phyloP scores from a whole-genome alignment of 2,888 invertebrate species.

The Microlaimidae sp. region DNA sequence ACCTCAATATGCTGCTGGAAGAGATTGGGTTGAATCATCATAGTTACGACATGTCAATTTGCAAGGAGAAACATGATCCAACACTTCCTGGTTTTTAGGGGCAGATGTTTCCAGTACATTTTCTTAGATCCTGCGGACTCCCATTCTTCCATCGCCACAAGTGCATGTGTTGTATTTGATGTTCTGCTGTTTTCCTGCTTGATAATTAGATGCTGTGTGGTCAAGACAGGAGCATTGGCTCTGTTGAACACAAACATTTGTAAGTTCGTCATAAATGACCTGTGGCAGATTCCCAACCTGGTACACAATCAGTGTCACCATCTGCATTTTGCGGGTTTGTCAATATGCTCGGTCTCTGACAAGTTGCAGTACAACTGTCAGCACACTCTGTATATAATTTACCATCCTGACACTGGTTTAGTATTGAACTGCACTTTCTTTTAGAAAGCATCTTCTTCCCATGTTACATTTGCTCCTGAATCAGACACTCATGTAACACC shows the following conservation, averaged over 20 bases:
- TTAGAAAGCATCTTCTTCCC: too few species aligned
- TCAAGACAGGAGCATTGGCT: conserved; percentile 11
- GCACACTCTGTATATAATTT: conserved; percentile 63
- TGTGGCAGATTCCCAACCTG: conserved; percentile 71
- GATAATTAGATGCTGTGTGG: not conserved
- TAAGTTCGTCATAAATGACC: conserved; percentile 50
- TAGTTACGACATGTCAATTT: conserved; percentile 11
- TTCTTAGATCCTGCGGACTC: not conserved
- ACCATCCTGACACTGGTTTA: conserved; percentile 49
- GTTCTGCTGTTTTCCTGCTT: conserved; percentile 1
- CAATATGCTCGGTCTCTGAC: conserved; percentile 45
- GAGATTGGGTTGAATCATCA: too few species aligned
- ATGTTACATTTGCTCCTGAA: too few species aligned
- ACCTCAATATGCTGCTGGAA: too few species aligned
- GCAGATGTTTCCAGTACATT: conserved; percentile 11
- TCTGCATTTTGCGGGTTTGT: conserved; percentile 25
- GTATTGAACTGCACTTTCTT: too few species aligned
- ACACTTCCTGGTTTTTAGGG: conserved; percentile 13
- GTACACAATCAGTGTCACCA: conserved; percentile 54
- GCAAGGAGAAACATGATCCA: conserved; percentile 11
- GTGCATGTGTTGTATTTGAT: conserved; percentile 14
- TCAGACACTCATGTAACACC: too few species aligned
- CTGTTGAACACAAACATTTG: conserved; percentile 6
- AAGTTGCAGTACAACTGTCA: conserved; percentile 53
- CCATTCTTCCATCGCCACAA: conserved; percentile 7